These are phyloP conservation scores for Hylia prasina DNA, from an alignment of 2,113 vertebrate genomes.

Conservation along the genomic window DNA sequence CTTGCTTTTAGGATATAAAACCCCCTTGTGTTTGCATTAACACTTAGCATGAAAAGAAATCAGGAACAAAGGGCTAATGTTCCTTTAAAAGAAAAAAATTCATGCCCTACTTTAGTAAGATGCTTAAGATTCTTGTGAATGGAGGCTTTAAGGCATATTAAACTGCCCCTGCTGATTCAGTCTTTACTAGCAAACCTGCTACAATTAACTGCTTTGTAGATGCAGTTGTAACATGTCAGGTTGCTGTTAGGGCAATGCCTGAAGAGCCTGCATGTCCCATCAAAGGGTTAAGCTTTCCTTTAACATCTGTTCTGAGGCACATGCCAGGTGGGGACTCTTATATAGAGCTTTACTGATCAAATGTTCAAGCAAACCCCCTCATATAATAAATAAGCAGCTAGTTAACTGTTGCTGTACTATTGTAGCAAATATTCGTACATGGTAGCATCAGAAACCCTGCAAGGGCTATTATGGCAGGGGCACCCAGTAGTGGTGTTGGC, in stretches of 20 bases:
- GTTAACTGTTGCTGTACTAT: neutral
- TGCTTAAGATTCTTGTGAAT: slow-evolving; percentile 60
- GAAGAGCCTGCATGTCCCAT: neutral
- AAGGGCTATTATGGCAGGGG: neutral
- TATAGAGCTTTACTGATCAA: neutral
- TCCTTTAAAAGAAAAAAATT: slow-evolving; percentile 39
- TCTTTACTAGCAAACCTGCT: neutral
- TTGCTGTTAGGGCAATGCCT: neutral
- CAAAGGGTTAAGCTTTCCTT: neutral
- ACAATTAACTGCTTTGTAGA: slow-evolving; percentile 17
- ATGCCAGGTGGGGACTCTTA: neutral
- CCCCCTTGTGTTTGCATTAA: neutral
- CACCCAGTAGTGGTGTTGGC: neutral
- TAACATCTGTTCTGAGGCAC: neutral
- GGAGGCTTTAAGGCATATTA: slow-evolving; percentile 25
- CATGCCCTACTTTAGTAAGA: slow-evolving; percentile 50
- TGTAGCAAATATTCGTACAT: neutral
- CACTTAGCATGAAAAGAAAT: slow-evolving; percentile 9
- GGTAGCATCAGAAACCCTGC: neutral
- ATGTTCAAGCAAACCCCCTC: neutral
- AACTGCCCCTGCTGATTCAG: slow-evolving; percentile 37
- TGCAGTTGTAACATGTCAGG: neutral
- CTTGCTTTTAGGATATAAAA: slow-evolving; percentile 13
- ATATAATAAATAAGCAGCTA: neutral
- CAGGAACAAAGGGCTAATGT: slow-evolving; percentile 35